A percentile compares a stretch with the other conserved stretches of the same genome.
Evolutionary conservation across 2,113 vertebrate genomes (phyloP).

Genomic region (Camelus bactrianus): DNA sequence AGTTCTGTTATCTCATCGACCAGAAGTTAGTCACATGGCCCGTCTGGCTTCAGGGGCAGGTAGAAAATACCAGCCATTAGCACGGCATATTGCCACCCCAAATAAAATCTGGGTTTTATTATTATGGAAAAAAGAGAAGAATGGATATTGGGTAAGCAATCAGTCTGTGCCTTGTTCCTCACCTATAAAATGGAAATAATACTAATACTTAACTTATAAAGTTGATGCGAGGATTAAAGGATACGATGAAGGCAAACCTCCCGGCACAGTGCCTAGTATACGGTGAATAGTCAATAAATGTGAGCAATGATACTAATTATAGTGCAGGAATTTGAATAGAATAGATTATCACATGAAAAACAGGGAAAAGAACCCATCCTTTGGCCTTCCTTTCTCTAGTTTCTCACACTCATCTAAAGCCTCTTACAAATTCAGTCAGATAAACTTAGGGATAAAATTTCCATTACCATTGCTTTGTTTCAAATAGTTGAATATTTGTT

Average conservation of each 20-base stretch:
- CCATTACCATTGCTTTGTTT: neutral
- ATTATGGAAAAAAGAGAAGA: neutral
- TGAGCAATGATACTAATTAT: neutral
- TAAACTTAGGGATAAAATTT: neutral
- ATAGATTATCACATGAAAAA: neutral
- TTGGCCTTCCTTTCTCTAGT: neutral
- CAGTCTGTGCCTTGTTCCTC: neutral
- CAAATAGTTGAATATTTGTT: neutral
- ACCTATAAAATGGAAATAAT: conserved; percentile 12
- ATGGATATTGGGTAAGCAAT: neutral
- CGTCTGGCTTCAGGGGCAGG: neutral
- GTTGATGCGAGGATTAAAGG: neutral
- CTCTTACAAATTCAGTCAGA: neutral
- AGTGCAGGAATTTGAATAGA: neutral
- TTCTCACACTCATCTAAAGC: neutral
- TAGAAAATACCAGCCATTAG: neutral
- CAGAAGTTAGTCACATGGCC: neutral
- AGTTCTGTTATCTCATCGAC: neutral
- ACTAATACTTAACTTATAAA: neutral
- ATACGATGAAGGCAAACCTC: neutral
- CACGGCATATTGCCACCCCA: neutral
- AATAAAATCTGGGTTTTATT: neutral
- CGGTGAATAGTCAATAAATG: neutral
- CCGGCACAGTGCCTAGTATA: neutral
- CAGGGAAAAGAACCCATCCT: neutral